Evolutionary conservation across 2,888 invertebrate genomes (phyloP).

Genomic region (Fragum sueziense): DNA sequence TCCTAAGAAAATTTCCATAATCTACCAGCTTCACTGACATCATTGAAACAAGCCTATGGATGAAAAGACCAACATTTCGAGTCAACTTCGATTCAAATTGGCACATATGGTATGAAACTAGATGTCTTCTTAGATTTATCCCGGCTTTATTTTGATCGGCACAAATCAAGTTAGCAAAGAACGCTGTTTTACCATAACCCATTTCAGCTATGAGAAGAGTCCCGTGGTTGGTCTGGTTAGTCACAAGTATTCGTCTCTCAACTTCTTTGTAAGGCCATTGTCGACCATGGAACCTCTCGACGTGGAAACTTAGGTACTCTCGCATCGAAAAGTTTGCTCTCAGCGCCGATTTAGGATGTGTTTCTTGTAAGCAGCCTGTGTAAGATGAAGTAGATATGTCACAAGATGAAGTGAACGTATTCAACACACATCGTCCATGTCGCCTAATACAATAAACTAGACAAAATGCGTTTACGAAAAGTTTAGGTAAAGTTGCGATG

Average conservation of each 20-base stretch:
- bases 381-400: no score
- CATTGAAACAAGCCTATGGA: background rate
- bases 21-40: background rate
- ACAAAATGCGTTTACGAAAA: no score
- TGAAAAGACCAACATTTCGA: background rate
- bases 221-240: background rate
- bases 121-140: background rate
- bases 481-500: no score
- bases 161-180: slow-evolving; percentile 2
- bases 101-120: slow-evolving; percentile 13
- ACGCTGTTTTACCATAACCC: slow-evolving; percentile 21
- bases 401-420: no score
- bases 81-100: background rate
- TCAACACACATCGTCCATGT: no score
- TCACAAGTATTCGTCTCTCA: background rate
- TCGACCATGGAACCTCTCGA: background rate
- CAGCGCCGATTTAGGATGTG: background rate
- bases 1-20: background rate
- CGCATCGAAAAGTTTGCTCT: background rate
- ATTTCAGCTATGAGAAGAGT: slow-evolving; percentile 9
- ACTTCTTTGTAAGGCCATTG: background rate
- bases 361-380: background rate
- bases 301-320: background rate
- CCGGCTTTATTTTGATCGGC: background rate
- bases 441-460: no score